Base-by-base conservation (phyloP, 2,888 invertebrate genomes). In the Drosophila nr. fundita region DNA sequence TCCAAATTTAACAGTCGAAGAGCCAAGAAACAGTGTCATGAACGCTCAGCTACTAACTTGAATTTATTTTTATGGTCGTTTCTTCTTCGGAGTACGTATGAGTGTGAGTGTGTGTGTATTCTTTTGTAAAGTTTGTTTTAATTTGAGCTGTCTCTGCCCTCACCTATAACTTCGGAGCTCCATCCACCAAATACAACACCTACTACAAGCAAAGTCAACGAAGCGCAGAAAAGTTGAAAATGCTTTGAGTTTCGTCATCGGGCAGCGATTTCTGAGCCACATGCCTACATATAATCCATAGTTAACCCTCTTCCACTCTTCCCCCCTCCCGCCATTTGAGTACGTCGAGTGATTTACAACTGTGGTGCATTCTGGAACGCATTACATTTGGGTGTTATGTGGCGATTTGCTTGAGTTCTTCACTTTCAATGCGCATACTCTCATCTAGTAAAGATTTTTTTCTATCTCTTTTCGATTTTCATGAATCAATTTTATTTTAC, bases 221-320 rank as follows among this genome's bases (percentile, higher is more conserved):
- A 89, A 90, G 90, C 91, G 90, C 89, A 85, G 91, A 91, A 84
- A 84, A 84, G 83, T 79, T 85, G 82, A 92, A 92, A 91, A 79
- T 82, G 83, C 82, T 78, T 67, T 36, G 63, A 80, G 84, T 91
- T 91, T 91, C 91, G 83, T 91, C 89, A 91, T 85, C 82, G 69
- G 68, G 24, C 71, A 67, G 63, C 75, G 67, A 76, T 78, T 70
- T 70, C 73, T 67, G 65, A 49, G 57, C 55, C 53, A 70, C 42
- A 29, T 21, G 49, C 30, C 40, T 55, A 61, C 61, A 52, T 53
- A 55, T 53, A 62, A 79, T 50, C 65, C 75, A 45, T 59, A 62
- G 45, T 65, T 48, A 38, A 42, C 36, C 42, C 38, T 32, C 30
- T 21, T 18, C 32, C 40, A 18, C 29, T 24, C 24, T 4, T 7